Base-by-base conservation (phyloP, 2,888 invertebrate species). In the Drosophila basisetae region DNA sequence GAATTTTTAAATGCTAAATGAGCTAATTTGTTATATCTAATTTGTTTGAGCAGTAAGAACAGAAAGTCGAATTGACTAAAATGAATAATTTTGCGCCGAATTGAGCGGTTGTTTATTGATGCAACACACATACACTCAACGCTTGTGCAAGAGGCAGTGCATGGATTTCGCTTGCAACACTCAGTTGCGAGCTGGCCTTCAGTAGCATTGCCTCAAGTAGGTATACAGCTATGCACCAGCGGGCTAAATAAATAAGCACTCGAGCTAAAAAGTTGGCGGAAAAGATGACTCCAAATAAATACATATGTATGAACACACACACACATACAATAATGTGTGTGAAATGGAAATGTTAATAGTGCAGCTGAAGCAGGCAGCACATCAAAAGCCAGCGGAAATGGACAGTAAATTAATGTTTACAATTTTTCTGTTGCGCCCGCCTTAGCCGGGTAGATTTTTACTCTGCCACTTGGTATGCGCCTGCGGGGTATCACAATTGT, bases 341-440 rank as follows among this genome's bases (percentile, higher is more conserved):
- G n/a, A 72, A 84, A 82, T 76, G 80, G 68, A 72, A 76, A 80
- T 63, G 64, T 47, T 58, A 49, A 33, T 63, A 68, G 62, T 78
- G 82, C 77, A 70, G 52, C 64, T 55, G 56, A 35, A 41, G 41
- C 49, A 47, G 70, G 28, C 49, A 74, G 55, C 82, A 68, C 66
- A 72, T 80, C 80, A 82, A 83, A 81, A 83, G 72, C 81, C 83
- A 83, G 59, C 82, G 86, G 91, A 91, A 86, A 86, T 86, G 91
- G 86, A 86, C 86, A 86, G 91, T 91, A 91, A 91, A 86, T 91
- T 87, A 86, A 87, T 86, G 90, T 89, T 91, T 87, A 89, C 84
- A 89, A 84, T 91, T 89, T 84, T 77, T 85, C 72, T 74, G 68
- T 78, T 76, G 82, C 70, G 76, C 70, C 76, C 71, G 67, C 62